Conservation (phyloP, 2,113 vertebrate species). For the Urocynchramus pylzowi region DNA sequence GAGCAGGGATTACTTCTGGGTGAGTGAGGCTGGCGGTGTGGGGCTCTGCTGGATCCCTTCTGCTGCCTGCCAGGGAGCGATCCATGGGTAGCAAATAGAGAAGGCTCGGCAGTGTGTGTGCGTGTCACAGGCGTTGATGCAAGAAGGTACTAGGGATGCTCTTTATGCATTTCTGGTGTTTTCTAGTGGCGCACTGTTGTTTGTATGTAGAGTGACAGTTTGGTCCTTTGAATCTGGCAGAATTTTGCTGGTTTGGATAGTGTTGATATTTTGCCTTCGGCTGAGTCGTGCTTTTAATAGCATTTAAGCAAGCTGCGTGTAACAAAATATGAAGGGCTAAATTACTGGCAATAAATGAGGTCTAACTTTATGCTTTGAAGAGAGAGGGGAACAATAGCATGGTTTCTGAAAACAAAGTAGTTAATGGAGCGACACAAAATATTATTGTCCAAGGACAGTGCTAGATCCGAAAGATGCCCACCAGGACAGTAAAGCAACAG, state of each 20-base stretch:
- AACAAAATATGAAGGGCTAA: neutral
- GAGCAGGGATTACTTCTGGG: neutral
- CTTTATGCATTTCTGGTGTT: fast-evolving
- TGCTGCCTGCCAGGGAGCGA: neutral
- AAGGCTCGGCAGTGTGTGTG: neutral
- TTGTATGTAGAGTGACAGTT: neutral
- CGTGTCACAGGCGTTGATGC: neutral
- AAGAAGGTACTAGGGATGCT: neutral
- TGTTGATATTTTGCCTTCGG: neutral
- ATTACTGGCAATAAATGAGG: neutral
- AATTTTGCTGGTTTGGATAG: neutral
- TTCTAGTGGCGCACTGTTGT: neutral
- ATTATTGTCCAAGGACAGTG: neutral
- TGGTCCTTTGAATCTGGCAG: neutral
- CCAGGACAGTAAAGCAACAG: neutral
- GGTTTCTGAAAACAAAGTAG: neutral
- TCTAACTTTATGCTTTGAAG: neutral
- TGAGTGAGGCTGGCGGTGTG: neutral
- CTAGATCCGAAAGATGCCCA: neutral
- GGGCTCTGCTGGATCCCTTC: neutral
- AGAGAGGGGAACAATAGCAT: neutral
- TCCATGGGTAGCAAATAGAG: fast-evolving
- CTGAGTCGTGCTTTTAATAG: neutral
- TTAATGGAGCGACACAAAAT: neutral
- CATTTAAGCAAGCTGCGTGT: neutral